These are phyloP conservation scores for Glandiceps talaboti DNA, from an alignment of 53 echinoderm and acorn worm species.

Conservation along the genomic window DNA sequence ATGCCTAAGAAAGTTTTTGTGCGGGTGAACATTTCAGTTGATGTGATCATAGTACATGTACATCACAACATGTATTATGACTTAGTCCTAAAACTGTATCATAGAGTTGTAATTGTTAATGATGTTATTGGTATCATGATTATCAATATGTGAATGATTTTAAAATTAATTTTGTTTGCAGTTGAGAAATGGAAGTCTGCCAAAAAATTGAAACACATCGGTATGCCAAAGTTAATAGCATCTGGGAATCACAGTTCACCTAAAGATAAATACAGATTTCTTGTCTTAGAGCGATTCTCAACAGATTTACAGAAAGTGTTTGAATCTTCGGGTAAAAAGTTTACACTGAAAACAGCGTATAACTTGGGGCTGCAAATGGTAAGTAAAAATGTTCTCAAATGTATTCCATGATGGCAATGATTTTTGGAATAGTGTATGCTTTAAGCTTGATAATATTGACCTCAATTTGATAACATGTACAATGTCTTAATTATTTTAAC, in stretches of 20 bases:
- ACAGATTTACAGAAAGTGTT: conserved; percentile 79
- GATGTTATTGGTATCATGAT: conserved; percentile 8
- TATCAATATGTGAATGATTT: too few species aligned
- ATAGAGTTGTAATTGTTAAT: neutral
- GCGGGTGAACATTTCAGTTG: too few species aligned
- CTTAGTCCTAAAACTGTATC: too few species aligned
- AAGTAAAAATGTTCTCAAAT: too few species aligned
- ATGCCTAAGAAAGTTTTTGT: too few species aligned
- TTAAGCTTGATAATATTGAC: too few species aligned
- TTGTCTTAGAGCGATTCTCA: conserved; percentile 84
- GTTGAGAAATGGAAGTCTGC: conserved; percentile 55
- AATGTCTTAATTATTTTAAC: too few species aligned
- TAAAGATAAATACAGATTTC: conserved; percentile 50
- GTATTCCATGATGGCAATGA: too few species aligned
- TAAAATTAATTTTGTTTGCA: conserved; percentile 11
- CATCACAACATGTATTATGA: too few species aligned
- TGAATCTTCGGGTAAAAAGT: conserved; percentile 32
- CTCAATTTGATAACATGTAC: too few species aligned
- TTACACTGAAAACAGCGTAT: conserved; percentile 46
- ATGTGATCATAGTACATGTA: too few species aligned
- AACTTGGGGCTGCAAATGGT: conserved; percentile 79
- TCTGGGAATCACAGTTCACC: conserved; percentile 44
- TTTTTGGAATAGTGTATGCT: too few species aligned
- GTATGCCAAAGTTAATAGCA: conserved; percentile 64
- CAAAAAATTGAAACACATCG: conserved; percentile 61